Percentiles rank a stretch among this genome's conserved stretches.
phyloP scores from a whole-genome alignment of 2,888 invertebrate species.

The Diplazon laetatorius region DNA sequence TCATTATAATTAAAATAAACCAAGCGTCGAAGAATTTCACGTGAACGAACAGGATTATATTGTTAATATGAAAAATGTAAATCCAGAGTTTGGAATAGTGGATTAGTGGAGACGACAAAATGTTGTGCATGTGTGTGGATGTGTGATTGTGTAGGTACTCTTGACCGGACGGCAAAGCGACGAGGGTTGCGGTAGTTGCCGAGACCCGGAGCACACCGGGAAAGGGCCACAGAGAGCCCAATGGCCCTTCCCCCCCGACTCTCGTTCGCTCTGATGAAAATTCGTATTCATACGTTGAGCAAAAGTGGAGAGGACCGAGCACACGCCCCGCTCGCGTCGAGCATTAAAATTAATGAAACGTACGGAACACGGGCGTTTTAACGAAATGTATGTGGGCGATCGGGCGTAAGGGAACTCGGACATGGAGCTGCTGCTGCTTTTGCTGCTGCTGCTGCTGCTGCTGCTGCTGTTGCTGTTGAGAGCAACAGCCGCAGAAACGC shows the following conservation, averaged over 20 bases:
- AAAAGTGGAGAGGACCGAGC: conserved; percentile 76
- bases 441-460: conserved; percentile 54
- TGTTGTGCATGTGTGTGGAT: conserved; percentile 12
- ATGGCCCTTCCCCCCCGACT: conserved; percentile 19
- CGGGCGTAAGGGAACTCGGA: conserved; percentile 76
- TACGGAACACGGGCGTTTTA: conserved; percentile 79
- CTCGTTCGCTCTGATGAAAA: conserved; percentile 41
- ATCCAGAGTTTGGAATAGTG: too few relatives aligned
- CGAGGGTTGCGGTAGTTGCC: conserved; percentile 18
- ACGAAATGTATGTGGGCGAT: conserved; percentile 80
- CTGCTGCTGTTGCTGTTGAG: conserved; percentile 57
- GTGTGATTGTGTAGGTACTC: conserved; percentile 41
- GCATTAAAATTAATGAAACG: conserved; percentile 82
- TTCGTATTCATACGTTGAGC: conserved; percentile 77
- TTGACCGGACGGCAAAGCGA: conserved; percentile 24
- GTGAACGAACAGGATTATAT: too few relatives aligned
- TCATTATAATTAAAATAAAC: too few relatives aligned
- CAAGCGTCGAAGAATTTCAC: too few relatives aligned
- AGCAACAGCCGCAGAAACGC: conserved; percentile 60
- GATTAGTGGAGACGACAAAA: too few relatives aligned
- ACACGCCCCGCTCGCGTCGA: conserved; percentile 62
- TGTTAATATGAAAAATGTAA: too few relatives aligned
- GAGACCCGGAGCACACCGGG: conserved; percentile 2
- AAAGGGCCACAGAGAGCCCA: conserved; percentile 51
- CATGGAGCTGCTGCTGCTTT: conserved; percentile 64